These are phyloP conservation scores for Macrophya alboannulata DNA, from an alignment of 2,888 invertebrate species.

Conservation along the genomic window DNA sequence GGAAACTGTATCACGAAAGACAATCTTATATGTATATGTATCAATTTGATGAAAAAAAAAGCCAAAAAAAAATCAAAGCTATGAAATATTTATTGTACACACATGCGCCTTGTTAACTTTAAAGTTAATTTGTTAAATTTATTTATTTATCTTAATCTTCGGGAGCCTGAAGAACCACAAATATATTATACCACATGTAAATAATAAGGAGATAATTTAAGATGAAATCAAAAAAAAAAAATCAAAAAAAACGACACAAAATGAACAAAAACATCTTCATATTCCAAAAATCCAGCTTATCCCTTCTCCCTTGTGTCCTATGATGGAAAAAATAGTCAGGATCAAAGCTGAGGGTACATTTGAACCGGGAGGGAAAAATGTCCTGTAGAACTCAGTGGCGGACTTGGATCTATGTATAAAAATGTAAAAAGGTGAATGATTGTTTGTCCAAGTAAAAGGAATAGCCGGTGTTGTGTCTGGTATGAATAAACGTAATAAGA, in stretches of 20 bases:
- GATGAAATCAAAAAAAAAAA: constrained; percentile 33
- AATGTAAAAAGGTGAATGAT: neutral
- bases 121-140: constrained; percentile 52
- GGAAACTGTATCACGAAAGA: constrained; percentile 33
- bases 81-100: constrained; percentile 6
- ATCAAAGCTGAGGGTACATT: neutral
- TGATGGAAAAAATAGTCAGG: neutral
- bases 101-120: neutral
- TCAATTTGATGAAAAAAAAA: neutral
- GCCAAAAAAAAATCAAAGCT: neutral
- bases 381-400: neutral
- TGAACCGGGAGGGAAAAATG: neutral
- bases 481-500: constrained; percentile 40
- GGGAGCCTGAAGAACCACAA: neutral
- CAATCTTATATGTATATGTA: constrained; percentile 21
- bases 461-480: constrained; percentile 54
- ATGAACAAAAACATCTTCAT: constrained; percentile 14
- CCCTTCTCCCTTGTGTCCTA: neutral
- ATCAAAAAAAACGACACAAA: neutral
- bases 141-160: constrained; percentile 45
- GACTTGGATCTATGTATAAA: neutral
- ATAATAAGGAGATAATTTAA: constrained; percentile 57
- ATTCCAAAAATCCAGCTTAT: neutral
- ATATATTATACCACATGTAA: constrained; percentile 48
- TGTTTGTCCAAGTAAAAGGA: constrained; percentile 57